These are phyloP conservation scores for Ptilonorhynchus violaceus DNA, from an alignment of 2,113 vertebrate species.

Conservation along the genomic window DNA sequence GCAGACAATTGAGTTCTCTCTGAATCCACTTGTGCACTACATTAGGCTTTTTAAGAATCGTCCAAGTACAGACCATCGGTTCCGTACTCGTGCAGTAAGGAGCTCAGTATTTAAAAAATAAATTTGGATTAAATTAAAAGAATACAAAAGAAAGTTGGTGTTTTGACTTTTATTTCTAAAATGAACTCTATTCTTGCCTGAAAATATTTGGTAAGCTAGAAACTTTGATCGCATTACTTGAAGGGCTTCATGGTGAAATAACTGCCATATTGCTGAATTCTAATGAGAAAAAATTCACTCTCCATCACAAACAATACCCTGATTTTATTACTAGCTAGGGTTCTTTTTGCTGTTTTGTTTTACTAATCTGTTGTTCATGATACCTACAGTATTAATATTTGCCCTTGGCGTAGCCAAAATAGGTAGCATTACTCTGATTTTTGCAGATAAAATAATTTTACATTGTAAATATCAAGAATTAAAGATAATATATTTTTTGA, in stretches of 20 bases:
- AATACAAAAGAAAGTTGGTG: not conserved
- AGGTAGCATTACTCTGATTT: not conserved
- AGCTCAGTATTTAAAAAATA: not conserved
- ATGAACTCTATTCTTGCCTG: not conserved
- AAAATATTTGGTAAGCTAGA: not conserved
- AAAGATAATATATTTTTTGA: not conserved
- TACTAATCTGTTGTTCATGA: not conserved
- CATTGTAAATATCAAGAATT: not conserved
- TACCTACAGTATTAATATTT: not conserved
- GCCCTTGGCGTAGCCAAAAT: not conserved
- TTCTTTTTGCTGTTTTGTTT: not conserved
- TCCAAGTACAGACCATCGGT: not conserved
- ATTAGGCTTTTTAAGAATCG: not conserved
- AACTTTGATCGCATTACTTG: not conserved
- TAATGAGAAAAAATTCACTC: not conserved
- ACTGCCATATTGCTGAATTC: not conserved
- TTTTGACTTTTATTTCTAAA: not conserved
- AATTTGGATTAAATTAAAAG: not conserved
- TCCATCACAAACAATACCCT: not conserved
- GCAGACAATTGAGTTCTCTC: not conserved
- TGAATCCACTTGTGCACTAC: not conserved
- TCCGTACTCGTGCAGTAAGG: accelerated
- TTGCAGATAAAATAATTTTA: not conserved
- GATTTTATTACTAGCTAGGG: not conserved
- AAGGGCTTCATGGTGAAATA: not conserved